Base-by-base conservation (phyloP, 2,888 invertebrate genomes). In the Scaptomyza polygonia region DNA sequence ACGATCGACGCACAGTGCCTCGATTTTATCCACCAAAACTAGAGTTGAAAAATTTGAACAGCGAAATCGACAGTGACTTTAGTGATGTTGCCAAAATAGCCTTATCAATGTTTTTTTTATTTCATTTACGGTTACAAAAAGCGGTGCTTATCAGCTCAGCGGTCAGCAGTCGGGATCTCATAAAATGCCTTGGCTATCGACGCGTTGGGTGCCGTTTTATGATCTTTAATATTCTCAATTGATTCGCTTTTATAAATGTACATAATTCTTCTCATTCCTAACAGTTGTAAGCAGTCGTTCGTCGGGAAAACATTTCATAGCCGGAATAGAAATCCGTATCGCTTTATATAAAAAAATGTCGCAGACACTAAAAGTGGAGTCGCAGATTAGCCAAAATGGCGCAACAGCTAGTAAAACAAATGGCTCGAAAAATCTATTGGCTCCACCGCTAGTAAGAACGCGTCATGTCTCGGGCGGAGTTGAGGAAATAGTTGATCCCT, bases 401-500 rank as follows among this genome's bases (percentile, higher is more conserved):
- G 12, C 2, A 8, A 30, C 21, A 1, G 11, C 25, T 3, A 6
- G 5, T 0, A 72, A 64, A 39, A 8, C 42, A 0, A 72, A 69
- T 49, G 67, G 18, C 4, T 0, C 8, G 7, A 79, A 73, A 21
- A 1, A 39, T 16, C 62, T 65, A 16, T 44, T 34, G 2, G 5
- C n/a, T 6, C 45, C n/a, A 3, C 32, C 45, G 2, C 47, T 48
- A 18, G 6, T 8, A 6, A 48, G 18, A 39, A 43, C 30, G 14
- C 47, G 59, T 5, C 54, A 78, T 48, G 68, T 71, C 0, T 58
- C 77, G 2, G 69, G 55, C 0, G 71, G 45, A 0, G 16, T 49
- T 7, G 89, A 90, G 21, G 89, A 90, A 52, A 76, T 88, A 14
- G 5, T 89, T 0, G 94, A 94, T 88, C 93, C 93, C 0, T 90